Percentiles rank a stretch among this genome's conserved stretches.
phyloP scores from a whole-genome alignment of 2,888 invertebrate species.

The Abrostola tripartita region DNA sequence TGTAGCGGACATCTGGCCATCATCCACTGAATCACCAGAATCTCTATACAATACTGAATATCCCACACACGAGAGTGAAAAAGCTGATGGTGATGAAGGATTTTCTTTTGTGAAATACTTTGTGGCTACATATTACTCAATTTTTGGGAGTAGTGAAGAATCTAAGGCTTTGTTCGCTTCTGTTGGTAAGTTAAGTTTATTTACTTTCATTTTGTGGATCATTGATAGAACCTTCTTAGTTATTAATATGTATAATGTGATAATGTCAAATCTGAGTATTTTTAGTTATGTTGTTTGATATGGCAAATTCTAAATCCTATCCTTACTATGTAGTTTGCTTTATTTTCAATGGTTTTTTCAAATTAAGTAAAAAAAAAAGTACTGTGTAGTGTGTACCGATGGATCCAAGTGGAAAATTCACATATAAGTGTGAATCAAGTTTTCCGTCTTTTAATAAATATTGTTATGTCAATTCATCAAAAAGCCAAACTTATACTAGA shows the following conservation, averaged over 20 bases:
- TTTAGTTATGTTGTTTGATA: too few relatives aligned
- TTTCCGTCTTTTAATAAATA: neutral
- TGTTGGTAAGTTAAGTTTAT: conserved; percentile 68
- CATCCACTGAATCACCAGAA: conserved; percentile 71
- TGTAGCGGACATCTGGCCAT: conserved; percentile 76
- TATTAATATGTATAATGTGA: too few relatives aligned
- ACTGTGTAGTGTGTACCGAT: too few relatives aligned
- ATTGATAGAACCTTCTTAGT: too few relatives aligned
- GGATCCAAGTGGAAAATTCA: too few relatives aligned
- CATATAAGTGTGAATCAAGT: too few relatives aligned
- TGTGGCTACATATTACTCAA: conserved; percentile 69
- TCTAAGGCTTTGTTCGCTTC: conserved; percentile 78
- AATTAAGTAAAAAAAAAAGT: too few relatives aligned
- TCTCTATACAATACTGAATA: conserved; percentile 68
- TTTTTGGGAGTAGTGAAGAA: conserved; percentile 76
- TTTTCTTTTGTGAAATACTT: conserved; percentile 79
- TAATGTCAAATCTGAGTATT: neutral
- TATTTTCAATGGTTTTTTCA: too few relatives aligned
- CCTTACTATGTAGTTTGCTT: too few relatives aligned
- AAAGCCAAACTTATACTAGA: neutral
- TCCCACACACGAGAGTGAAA: conserved; percentile 56
- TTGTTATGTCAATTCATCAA: neutral
- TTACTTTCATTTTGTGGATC: neutral
- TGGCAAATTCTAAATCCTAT: too few relatives aligned
- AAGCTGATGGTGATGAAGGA: conserved; percentile 62